phyloP scores from a whole-genome alignment of 92 coral and sea anemone genomes.

The Epizoanthus scotinus region DNA sequence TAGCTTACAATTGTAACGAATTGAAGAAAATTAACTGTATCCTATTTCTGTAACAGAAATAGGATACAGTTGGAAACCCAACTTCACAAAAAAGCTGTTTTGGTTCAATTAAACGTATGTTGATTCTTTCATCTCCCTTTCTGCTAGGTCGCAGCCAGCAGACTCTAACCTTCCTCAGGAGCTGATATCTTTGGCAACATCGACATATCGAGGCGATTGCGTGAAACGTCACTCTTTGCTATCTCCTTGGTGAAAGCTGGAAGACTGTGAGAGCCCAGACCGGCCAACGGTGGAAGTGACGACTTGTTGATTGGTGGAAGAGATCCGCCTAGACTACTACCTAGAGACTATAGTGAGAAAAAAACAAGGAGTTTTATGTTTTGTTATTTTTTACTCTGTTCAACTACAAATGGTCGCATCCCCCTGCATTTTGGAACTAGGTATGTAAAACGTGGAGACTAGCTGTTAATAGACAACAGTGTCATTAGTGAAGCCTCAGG shows the following conservation, averaged over 20 bases:
- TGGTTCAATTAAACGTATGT: neutral
- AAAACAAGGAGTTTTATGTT: neutral
- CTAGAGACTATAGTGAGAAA: constrained; percentile 50
- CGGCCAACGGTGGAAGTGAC: constrained; percentile 80
- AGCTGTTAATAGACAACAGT: no score
- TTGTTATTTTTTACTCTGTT: neutral
- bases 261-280: constrained; percentile 61
- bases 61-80: no score
- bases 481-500: no score
- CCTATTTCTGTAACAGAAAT: no score
- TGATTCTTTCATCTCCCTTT: neutral
- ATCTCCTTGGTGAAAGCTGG: constrained; percentile 49
- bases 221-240: constrained; percentile 48
- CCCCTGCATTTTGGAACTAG: neutral
- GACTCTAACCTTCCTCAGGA: constrained; percentile 55
- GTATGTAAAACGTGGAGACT: no score
- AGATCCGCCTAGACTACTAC: constrained; percentile 68
- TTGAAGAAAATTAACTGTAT: no score
- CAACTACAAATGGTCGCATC: neutral
- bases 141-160: neutral
- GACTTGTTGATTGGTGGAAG: constrained; percentile 92
- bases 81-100: no score
- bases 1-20: no score
- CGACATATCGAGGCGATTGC: constrained; percentile 75
- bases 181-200: constrained; percentile 79